phyloP scores from a whole-genome alignment of 2,797 vertebrate genomes.

The Scomberomorus guttatus region DNA sequence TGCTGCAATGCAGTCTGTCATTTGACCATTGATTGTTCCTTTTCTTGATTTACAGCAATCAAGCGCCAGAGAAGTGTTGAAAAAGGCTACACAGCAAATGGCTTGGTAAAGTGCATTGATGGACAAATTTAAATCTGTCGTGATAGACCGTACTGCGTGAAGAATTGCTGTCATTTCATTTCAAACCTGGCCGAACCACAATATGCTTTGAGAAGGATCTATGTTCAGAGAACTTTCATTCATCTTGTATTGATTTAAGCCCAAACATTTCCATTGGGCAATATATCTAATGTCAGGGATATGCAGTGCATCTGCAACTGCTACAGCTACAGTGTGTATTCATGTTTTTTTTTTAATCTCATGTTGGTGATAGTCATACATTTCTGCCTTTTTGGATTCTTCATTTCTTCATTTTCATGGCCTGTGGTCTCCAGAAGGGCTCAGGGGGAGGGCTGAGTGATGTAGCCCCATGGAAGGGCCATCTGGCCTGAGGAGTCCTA shows the following conservation, averaged over 20 bases:
- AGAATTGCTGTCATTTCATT: conserved; percentile 49
- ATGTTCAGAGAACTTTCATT: conserved; percentile 4
- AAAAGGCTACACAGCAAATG: conserved; percentile 14
- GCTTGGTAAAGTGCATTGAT: conserved; percentile 10
- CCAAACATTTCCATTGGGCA: conserved; percentile 9
- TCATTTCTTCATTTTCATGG: conserved; percentile 41
- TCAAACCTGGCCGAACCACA: conserved; percentile 10
- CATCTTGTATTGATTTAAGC: conserved; percentile 3
- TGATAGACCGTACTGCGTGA: conserved; percentile 43
- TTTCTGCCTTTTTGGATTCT: conserved; percentile 27
- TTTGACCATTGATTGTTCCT: conserved; percentile 64
- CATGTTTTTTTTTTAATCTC: background rate
- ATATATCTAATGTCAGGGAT: background rate
- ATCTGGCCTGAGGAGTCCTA: conserved; percentile 80
- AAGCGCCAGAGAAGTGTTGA: conserved; percentile 32
- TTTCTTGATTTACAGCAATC: conserved; percentile 79
- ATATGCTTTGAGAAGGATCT: background rate
- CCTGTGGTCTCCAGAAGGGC: conserved; percentile 60
- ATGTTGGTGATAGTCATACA: conserved; percentile 3
- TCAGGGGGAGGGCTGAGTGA: conserved; percentile 56
- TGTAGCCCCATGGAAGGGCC: conserved; percentile 71
- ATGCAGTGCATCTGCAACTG: background rate
- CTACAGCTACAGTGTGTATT: background rate
- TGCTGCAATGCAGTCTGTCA: conserved; percentile 60
- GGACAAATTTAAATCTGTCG: conserved; percentile 53